A percentile compares a stretch with the other conserved stretches of the same genome.
Evolutionary conservation across 2,797 vertebrate species (phyloP).

Genomic region (Liparis tanakae): DNA sequence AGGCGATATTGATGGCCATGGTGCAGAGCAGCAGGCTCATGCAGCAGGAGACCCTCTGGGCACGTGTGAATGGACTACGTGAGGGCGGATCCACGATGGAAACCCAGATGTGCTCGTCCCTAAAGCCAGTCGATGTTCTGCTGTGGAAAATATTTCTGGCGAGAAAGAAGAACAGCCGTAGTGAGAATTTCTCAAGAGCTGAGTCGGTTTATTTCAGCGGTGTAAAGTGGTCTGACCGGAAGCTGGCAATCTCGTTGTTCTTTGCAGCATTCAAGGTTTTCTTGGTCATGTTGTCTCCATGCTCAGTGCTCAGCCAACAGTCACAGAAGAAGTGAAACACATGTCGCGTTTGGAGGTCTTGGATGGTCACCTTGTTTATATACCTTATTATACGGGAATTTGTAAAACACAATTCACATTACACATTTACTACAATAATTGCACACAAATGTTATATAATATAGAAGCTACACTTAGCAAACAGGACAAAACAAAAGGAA

Average conservation of each 20-base stretch:
- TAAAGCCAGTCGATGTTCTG: conserved; percentile 84
- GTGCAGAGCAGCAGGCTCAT: conserved; percentile 89
- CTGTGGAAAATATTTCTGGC: conserved; percentile 85
- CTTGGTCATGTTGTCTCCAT: conserved; percentile 76
- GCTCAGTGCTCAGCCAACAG: conserved; percentile 81
- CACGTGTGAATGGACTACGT: conserved; percentile 85
- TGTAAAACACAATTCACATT: background rate
- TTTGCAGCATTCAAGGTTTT: conserved; percentile 84
- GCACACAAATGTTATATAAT: background rate
- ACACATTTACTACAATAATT: background rate
- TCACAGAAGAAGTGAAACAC: conserved; percentile 84
- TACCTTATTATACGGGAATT: conserved; percentile 75
- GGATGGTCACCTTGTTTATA: conserved; percentile 79
- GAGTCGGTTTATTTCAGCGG: background rate
- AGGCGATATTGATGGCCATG: conserved; percentile 89
- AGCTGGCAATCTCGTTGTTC: conserved; percentile 84
- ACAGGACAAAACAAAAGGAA: background rate
- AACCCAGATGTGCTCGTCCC: conserved; percentile 90
- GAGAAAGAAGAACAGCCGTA: conserved; percentile 1
- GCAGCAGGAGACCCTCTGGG: conserved; percentile 88
- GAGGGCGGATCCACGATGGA: conserved; percentile 85
- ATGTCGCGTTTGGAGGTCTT: conserved; percentile 81
- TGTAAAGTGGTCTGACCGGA: conserved; percentile 74
- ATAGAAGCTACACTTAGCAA: background rate
- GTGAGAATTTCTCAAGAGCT: background rate